These are phyloP conservation scores for Dryadula phaetusa DNA, from an alignment of 2,888 invertebrate genomes.

Conservation along the genomic window DNA sequence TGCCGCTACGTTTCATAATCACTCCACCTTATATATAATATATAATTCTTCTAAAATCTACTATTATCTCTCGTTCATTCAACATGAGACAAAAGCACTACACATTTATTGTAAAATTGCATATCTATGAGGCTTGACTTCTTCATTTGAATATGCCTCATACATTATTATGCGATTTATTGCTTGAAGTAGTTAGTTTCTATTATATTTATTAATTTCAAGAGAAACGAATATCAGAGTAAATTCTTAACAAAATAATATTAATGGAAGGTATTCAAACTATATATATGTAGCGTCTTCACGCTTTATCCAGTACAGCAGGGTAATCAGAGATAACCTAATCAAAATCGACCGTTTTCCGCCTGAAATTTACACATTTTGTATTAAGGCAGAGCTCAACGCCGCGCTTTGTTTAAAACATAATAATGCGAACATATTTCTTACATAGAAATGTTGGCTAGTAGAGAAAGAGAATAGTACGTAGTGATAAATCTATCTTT, in stretches of 20 bases:
- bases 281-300: too few relatives aligned
- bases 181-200: not conserved
- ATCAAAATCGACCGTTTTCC: too few relatives aligned
- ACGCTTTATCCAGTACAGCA: too few relatives aligned
- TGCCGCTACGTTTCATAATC: not conserved
- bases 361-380: too few relatives aligned
- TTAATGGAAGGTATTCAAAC: too few relatives aligned
- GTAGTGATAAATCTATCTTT: too few relatives aligned
- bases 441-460: too few relatives aligned
- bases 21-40: not conserved
- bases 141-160: slow-evolving; percentile 17
- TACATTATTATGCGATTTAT: not conserved
- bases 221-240: not conserved
- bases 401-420: too few relatives aligned
- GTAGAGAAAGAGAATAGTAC: too few relatives aligned
- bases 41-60: not conserved
- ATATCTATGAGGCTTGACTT: not conserved
- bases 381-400: too few relatives aligned
- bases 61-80: slow-evolving; percentile 1
- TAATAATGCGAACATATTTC: too few relatives aligned
- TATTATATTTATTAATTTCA: slow-evolving; percentile 1
- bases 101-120: slow-evolving; percentile 16
- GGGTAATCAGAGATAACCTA: too few relatives aligned
- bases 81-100: slow-evolving; percentile 9
- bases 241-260: not conserved